Evolutionary conservation across 2,113 vertebrate genomes (phyloP).

Genomic region (Carassius gibelio): DNA sequence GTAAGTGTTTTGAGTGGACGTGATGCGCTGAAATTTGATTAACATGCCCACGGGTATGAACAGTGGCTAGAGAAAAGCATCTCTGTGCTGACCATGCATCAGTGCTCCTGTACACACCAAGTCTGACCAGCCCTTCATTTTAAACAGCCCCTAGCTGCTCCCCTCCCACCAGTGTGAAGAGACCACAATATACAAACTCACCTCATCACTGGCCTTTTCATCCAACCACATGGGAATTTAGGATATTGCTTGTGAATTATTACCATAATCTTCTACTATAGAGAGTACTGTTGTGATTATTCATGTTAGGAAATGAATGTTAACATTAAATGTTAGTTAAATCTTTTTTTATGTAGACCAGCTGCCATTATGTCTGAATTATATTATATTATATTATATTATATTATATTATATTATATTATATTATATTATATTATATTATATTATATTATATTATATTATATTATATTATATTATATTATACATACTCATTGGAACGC

Average conservation of each 20-base stretch:
- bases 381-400: neutral
- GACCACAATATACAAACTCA: conserved; percentile 69
- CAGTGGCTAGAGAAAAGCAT: conserved; percentile 79
- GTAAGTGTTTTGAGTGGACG: conserved; percentile 68
- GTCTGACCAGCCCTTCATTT: conserved; percentile 69
- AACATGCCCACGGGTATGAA: conserved; percentile 83
- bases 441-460: too few species aligned
- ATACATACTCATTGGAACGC: neutral
- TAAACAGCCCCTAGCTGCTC: conserved; percentile 66
- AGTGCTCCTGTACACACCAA: conserved; percentile 74
- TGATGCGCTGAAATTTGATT: conserved; percentile 87
- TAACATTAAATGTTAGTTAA: neutral
- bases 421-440: neutral
- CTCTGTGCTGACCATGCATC: conserved; percentile 84
- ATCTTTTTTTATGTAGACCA: neutral
- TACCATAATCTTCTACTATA: conserved; percentile 20
- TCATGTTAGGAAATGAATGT: neutral
- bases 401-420: neutral
- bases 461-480: too few species aligned
- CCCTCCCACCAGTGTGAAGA: conserved; percentile 58
- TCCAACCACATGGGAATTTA: conserved; percentile 62
- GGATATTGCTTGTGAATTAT: conserved; percentile 37
- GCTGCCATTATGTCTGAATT: neutral
- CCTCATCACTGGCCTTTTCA: conserved; percentile 65
- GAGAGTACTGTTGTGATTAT: conserved; percentile 20